Conservation (phyloP, 2,113 vertebrate species). For the Xerus inauris region DNA sequence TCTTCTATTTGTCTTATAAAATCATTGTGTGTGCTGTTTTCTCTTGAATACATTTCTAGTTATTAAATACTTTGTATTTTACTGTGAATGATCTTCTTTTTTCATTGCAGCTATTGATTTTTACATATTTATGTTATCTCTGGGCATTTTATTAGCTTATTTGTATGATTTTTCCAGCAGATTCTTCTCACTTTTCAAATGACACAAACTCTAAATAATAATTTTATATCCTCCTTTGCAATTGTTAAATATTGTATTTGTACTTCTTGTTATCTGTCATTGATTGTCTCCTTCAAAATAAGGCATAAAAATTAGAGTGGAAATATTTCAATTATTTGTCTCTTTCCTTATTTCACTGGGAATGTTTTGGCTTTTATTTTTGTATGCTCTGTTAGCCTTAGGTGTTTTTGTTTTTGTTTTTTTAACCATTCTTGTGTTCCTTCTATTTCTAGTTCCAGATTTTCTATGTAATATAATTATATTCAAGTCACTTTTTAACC, state of each 20-base stretch:
- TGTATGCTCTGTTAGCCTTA: background rate
- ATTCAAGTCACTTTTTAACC: slow-evolving; percentile 4
- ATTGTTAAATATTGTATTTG: background rate
- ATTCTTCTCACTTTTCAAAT: background rate
- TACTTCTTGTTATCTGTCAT: background rate
- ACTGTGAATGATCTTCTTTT: background rate
- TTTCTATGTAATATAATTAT: background rate
- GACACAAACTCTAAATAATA: background rate
- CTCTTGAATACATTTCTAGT: background rate
- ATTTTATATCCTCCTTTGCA: background rate
- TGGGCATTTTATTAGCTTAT: background rate
- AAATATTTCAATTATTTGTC: background rate
- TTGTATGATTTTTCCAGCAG: background rate
- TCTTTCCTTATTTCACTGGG: slow-evolving; percentile 5
- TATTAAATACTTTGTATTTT: background rate
- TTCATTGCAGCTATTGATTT: background rate
- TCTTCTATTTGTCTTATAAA: background rate
- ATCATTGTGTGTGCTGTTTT: background rate
- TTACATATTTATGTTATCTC: background rate
- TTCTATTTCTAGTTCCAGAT: background rate
- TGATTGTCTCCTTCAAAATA: background rate
- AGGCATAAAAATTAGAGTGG: background rate
- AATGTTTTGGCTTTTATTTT: background rate
- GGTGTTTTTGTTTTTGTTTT: background rate
- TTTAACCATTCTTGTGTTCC: background rate